Base-by-base conservation (phyloP, 2,888 invertebrate genomes). In the Drepanosiphum platanoidis region DNA sequence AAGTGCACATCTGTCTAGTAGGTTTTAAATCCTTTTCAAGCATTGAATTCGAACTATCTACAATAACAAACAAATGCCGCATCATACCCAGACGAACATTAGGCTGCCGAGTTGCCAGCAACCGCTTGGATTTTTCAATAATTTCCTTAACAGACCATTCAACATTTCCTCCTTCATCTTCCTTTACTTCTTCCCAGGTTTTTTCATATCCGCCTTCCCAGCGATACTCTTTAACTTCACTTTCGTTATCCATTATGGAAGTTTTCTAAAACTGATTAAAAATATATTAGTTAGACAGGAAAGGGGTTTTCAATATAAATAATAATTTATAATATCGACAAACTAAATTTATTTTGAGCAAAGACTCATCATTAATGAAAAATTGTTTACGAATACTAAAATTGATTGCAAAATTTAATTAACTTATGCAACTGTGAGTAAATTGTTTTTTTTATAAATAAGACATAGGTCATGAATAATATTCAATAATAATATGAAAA, bases 131-230 rank as follows among this genome's bases (percentile, higher is more conserved):
- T 89, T 95, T 94, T 89, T 96, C 95, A 82, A 98, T 95, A 88
- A 97, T 95, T 88, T 97, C 97, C 0, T 96, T 95, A 81, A 99
- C 95, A 32, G 96, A 94, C 30, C 95, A 93, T 89, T 97, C 97
- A 88, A 99, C 91, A 88, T 97, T 92, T 0, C 98, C 99, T 90
- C 95, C 95, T 88, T 97, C 96, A 91, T 98, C 98, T 91, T 99
- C 99, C 90, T 96, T 95, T 86, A 99, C 95, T 30, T 96, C 97
- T 90, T 99, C 98, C 96, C 97, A 97, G 89, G 97, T 97, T 90
- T 96, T 97, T 89, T 97, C 97, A 90, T 97, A 97, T 88, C 97
- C 97, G 79, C 96, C 96, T 90, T 97, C 97, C 97, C 97, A 97
- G 82, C 97, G 93, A 89, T 97, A 97, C 89, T 96, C 97, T 88